These are phyloP conservation scores for Cristatella mucedo DNA, from an alignment of 2,888 invertebrate species.

Conservation along the genomic window DNA sequence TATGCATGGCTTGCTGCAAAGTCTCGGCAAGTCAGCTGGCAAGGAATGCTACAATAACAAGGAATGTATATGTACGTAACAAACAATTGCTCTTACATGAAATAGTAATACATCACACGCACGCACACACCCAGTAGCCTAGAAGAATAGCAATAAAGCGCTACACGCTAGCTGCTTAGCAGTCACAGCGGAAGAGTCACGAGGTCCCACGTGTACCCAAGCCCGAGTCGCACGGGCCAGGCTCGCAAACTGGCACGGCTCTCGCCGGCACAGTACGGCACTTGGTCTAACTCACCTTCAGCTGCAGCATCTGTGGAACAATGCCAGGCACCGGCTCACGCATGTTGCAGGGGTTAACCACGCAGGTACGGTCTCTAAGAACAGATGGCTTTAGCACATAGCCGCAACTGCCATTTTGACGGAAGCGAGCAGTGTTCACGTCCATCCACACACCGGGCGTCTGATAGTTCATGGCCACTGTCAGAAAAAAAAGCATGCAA, in stretches of 20 bases:
- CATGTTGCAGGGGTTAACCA: slow-evolving; percentile 25
- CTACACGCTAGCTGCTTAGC: too few relatives aligned
- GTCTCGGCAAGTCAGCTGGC: too few relatives aligned
- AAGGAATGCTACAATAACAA: too few relatives aligned
- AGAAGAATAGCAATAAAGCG: too few relatives aligned
- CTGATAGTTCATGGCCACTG: slow-evolving; percentile 46
- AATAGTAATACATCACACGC: too few relatives aligned
- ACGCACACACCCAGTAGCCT: too few relatives aligned
- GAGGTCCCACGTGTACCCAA: not conserved
- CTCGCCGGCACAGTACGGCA: too few relatives aligned
- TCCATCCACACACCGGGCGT: slow-evolving; percentile 48
- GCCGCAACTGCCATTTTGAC: slow-evolving; percentile 48
- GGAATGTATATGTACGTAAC: too few relatives aligned
- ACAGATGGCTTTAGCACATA: slow-evolving; percentile 46
- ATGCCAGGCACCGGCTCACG: slow-evolving; percentile 39
- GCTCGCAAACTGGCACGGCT: not conserved
- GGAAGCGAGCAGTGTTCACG: slow-evolving; percentile 46
- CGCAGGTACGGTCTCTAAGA: slow-evolving; percentile 43
- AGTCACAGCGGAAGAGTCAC: too few relatives aligned
- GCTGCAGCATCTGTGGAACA: slow-evolving; percentile 39
- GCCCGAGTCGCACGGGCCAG: not conserved
- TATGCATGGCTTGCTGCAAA: too few relatives aligned
- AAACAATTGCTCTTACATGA: too few relatives aligned
- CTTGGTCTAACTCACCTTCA: slow-evolving; percentile 37
- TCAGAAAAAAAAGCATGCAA: slow-evolving; percentile 10